A percentile compares a stretch with the other conserved stretches of the same genome.
These are phyloP conservation scores for Strigamia maritima DNA, from an alignment of 2,888 invertebrate genomes.

Conservation along the genomic window DNA sequence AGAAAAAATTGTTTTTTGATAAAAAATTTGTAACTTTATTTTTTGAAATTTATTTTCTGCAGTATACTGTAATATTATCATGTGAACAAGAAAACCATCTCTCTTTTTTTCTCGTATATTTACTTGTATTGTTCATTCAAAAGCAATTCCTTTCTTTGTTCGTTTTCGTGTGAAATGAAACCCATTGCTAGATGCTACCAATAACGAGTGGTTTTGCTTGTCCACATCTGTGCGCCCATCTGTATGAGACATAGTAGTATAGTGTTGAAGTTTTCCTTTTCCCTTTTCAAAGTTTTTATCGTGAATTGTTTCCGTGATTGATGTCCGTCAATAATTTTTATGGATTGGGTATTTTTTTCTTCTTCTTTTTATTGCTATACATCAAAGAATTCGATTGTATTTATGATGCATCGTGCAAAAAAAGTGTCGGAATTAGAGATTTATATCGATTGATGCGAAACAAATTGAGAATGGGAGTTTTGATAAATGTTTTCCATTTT, in stretches of 20 bases:
- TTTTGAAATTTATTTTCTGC: too few relatives aligned
- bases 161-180: background rate
- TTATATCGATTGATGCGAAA: background rate
- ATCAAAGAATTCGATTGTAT: too few relatives aligned
- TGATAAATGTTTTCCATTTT: background rate
- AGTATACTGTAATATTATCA: too few relatives aligned
- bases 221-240: background rate
- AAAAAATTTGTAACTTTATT: too few relatives aligned
- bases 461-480: background rate
- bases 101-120: background rate
- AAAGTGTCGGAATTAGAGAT: background rate
- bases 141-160: constrained; percentile 1
- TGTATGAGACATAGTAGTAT: background rate
- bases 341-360: background rate
- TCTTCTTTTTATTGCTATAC: background rate
- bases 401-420: too few relatives aligned
- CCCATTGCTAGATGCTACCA: background rate
- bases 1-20: too few relatives aligned
- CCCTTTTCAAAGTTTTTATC: background rate
- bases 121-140: background rate
- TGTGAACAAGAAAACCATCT: background rate
- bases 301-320: background rate
- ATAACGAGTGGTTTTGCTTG: background rate
- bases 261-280: background rate
- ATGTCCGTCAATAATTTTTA: background rate